These are phyloP conservation scores for Morpho helenor DNA, from an alignment of 2,888 invertebrate genomes.

Conservation along the genomic window DNA sequence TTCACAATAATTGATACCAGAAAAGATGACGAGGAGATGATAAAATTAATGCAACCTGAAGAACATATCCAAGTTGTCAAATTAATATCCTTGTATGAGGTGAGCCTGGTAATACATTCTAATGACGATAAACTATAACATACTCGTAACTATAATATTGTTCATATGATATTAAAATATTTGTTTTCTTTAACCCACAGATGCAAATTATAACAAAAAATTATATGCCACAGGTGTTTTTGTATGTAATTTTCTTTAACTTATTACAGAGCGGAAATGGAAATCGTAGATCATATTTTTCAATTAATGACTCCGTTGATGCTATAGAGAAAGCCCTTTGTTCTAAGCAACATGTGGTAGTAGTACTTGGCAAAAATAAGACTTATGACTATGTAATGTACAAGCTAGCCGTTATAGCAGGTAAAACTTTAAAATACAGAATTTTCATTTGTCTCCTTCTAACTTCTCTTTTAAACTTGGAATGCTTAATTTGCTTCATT, in stretches of 20 bases:
- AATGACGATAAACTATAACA: no score
- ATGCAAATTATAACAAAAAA: neutral
- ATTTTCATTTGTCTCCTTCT: neutral
- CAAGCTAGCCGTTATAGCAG: slow-evolving; percentile 7
- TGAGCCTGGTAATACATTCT: neutral
- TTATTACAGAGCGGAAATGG: neutral
- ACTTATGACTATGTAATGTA: slow-evolving; percentile 1
- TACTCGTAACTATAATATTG: no score
- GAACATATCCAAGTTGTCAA: slow-evolving; percentile 3
- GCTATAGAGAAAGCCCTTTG: slow-evolving; percentile 18
- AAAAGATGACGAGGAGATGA: neutral
- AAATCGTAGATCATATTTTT: neutral
- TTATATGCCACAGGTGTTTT: neutral
- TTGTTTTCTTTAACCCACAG: no score
- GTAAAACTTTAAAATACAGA: neutral
- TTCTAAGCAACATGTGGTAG: slow-evolving; percentile 6
- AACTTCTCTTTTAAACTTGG: no score
- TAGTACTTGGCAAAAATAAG: neutral
- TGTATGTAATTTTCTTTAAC: neutral
- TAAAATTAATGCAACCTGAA: neutral
- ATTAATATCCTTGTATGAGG: slow-evolving; percentile 8
- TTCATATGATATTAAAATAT: no score
- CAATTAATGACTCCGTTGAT: slow-evolving; percentile 2
- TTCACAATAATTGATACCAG: slow-evolving; percentile 13
- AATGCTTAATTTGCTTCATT: neutral